These are phyloP conservation scores for Danio choprae DNA, from an alignment of 2,797 vertebrate species.

Conservation along the genomic window DNA sequence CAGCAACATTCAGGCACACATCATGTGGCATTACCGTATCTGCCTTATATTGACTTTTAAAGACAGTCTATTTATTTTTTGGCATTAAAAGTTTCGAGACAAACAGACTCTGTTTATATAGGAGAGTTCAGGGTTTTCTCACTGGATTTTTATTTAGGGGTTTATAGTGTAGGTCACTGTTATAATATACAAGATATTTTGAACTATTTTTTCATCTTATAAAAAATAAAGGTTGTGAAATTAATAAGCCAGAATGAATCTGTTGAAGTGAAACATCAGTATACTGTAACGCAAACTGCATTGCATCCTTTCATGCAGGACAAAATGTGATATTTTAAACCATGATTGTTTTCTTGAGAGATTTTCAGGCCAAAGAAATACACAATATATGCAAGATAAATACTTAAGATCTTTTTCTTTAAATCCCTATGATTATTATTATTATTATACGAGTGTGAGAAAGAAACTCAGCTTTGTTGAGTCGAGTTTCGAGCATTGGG, in stretches of 20 bases:
- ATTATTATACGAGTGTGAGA: background rate
- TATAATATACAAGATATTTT: background rate
- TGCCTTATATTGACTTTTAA: background rate
- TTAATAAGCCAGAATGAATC: background rate
- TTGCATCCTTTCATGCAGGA: background rate
- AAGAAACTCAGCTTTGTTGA: background rate
- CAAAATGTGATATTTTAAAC: background rate
- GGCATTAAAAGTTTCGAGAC: background rate
- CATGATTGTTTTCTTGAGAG: no score
- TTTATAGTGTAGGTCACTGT: background rate
- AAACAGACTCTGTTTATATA: no score
- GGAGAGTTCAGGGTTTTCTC: background rate
- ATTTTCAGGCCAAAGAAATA: background rate
- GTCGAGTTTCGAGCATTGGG: background rate
- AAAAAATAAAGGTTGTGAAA: background rate
- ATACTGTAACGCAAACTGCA: background rate
- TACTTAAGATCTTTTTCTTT: background rate
- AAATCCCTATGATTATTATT: no score
- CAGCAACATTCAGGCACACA: background rate
- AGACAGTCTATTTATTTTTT: background rate
- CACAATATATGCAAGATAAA: background rate
- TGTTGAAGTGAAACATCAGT: background rate
- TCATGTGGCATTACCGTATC: background rate
- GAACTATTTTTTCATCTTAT: background rate
- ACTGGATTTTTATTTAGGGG: background rate